Conservation (phyloP, 2,797 vertebrate species). For the Megaceryle alcyon region DNA sequence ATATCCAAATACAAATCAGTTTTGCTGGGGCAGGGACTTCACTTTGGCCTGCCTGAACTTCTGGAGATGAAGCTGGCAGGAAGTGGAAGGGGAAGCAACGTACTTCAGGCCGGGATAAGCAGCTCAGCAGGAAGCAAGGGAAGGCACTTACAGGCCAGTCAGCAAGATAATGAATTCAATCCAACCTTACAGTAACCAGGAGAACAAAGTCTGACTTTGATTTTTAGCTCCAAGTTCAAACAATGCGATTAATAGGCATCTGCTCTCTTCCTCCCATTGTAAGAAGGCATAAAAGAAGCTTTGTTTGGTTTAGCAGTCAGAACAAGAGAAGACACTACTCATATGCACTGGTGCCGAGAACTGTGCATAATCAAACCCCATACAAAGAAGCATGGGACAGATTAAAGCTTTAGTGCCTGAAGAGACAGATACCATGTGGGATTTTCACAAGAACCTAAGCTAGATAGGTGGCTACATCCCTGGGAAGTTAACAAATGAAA, state of each 20-base stretch:
- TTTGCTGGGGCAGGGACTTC: not conserved
- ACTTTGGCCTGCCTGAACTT: not conserved
- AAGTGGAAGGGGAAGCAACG: constrained; percentile 57
- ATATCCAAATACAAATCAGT: not conserved
- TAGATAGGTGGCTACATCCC: not conserved
- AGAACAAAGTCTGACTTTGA: constrained; percentile 7
- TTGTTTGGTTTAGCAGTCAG: constrained; percentile 7
- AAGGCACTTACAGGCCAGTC: not conserved
- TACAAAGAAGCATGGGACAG: not conserved
- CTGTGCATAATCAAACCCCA: not conserved
- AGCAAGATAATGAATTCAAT: constrained; percentile 24
- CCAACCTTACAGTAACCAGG: not conserved
- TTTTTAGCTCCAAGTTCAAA: constrained; percentile 35
- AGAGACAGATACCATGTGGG: not conserved
- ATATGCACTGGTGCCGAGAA: not conserved
- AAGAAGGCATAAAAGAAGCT: not conserved
- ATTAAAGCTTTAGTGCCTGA: not conserved
- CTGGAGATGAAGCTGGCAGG: constrained; percentile 19
- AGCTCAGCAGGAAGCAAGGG: constrained; percentile 21
- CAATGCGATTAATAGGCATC: not conserved
- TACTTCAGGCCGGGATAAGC: not conserved
- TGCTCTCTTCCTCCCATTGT: constrained; percentile 41
- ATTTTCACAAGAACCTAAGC: not conserved
- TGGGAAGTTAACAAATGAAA: not conserved
- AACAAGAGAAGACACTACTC: not conserved